Base-by-base conservation (phyloP, 2,797 vertebrate genomes). In the Gephyroberyx darwinii region DNA sequence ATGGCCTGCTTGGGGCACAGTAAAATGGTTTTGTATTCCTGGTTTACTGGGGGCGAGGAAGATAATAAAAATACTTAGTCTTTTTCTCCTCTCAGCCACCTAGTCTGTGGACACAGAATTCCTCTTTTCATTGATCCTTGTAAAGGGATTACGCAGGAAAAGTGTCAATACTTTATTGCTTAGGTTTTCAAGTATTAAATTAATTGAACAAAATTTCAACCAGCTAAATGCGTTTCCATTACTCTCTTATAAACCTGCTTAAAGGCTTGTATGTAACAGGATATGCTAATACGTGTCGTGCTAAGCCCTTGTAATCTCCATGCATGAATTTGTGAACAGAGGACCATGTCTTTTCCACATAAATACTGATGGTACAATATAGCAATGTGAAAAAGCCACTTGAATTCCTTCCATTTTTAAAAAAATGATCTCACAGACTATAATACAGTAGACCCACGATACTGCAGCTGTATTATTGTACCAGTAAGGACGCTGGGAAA, bases 231-330 rank as follows among this genome's bases (percentile, higher is more conserved):
- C 74, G 22, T 81, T 71, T 82, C 73, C 59, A 66, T 84, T 85
- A 80, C 83, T 80, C 68, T 78, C 45, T 58, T 45, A 53, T 84
- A 84, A 80, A 81, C 83, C 79, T 63, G 72, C 86, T 89, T 82
- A 88, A 66, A 88, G 82, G 81, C 73, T 79, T 84, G 75, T 77
- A 86, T 78, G 78, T 80, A 84, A 81, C 82, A 81, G 79, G 70
- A 86, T 86, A 86, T 85, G 89, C 74, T 91, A 81, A 89, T 87
- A 87, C 83, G 84, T 84, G 63, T 71, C 82, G 33, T 66, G 53
- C 83, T 92, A 90, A 92, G 79, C 88, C 70, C 81, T 89, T 86
- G 86, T 90, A 90, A 92, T 92, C 87, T 89, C 82, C 77, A 84
- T 74, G 83, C 86, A 87, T 86, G 77, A 88, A 89, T 90, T 89